Evolutionary conservation across 2,888 invertebrate genomes (phyloP).

Genomic region (Macrosoma leucophasiata): DNA sequence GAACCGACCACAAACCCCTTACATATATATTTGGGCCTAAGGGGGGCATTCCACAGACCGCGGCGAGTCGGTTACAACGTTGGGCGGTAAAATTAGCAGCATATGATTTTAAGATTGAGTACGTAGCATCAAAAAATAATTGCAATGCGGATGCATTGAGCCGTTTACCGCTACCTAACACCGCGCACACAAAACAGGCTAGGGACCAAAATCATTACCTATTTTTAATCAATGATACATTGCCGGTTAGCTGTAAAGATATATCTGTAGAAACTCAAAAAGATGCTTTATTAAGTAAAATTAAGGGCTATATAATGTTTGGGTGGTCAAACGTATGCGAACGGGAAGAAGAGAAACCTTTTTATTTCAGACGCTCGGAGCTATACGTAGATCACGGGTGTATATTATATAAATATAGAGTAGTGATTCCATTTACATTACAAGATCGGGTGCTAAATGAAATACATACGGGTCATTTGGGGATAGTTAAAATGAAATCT

Average conservation of each 20-base stretch:
- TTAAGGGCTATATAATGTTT: neutral
- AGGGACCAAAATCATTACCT: conserved; percentile 1
- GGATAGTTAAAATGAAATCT: conserved; percentile 27
- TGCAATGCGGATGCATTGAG: conserved; percentile 23
- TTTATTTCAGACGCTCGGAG: neutral
- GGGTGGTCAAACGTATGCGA: conserved; percentile 1
- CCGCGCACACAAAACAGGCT: neutral
- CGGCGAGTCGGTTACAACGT: conserved; percentile 33
- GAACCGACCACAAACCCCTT: conserved; percentile 48
- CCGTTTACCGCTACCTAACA: conserved; percentile 16
- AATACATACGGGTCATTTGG: conserved; percentile 19
- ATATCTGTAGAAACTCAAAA: conserved; percentile 5
- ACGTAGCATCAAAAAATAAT: conserved; percentile 18
- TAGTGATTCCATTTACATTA: conserved; percentile 4
- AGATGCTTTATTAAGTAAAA: conserved; percentile 3
- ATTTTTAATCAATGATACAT: conserved; percentile 5
- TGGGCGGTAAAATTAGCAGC: conserved; percentile 35
- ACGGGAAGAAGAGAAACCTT: conserved; percentile 3
- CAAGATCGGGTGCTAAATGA: conserved; percentile 1
- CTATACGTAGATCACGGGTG: conserved; percentile 7
- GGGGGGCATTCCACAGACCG: conserved; percentile 30
- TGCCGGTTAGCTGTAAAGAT: conserved; percentile 3
- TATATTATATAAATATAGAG: conserved; percentile 5
- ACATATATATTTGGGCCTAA: conserved; percentile 34
- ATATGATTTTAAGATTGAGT: conserved; percentile 30